These are phyloP conservation scores for Hanleya hanleyi DNA, from an alignment of 2,888 invertebrate species.

Conservation along the genomic window DNA sequence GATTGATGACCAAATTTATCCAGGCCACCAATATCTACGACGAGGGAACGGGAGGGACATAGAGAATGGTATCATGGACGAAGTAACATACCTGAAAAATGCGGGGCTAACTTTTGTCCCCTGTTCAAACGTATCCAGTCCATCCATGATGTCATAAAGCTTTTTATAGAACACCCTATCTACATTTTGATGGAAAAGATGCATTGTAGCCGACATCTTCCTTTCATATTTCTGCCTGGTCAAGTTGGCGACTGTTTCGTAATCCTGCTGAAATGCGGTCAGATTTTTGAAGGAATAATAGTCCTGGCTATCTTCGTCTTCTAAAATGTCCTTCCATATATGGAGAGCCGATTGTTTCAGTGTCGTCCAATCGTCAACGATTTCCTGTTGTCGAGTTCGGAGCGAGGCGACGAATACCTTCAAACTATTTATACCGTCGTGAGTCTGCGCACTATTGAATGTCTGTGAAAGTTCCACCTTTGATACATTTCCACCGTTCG, in stretches of 20 bases:
- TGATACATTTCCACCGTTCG: conserved; percentile 11
- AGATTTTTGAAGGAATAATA: conserved; percentile 49
- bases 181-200: neutral
- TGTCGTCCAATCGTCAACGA: conserved; percentile 48
- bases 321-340: conserved; percentile 50
- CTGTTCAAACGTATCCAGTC: conserved; percentile 37
- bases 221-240: conserved; percentile 13
- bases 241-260: conserved; percentile 30
- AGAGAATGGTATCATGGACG: too few relatives aligned
- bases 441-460: conserved; percentile 13
- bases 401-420: conserved; percentile 51
- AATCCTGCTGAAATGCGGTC: conserved; percentile 36
- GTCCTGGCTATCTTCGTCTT: conserved; percentile 48
- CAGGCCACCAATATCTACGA: too few relatives aligned
- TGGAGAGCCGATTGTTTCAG: conserved; percentile 28
- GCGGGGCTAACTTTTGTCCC: conserved; percentile 43
- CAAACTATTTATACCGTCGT: conserved; percentile 35
- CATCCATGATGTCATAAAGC: conserved; percentile 12
- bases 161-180: conserved; percentile 1
- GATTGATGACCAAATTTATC: too few relatives aligned
- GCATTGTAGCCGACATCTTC: neutral
- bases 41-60: too few relatives aligned
- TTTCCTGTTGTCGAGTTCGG: conserved; percentile 48
- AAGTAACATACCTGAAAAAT: conserved; percentile 50
- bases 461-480: neutral